A percentile compares a stretch with the other conserved stretches of the same genome.
Evolutionary conservation across 1,140 invertebrate species (phyloP).

Genomic region (Nomia melanderi): DNA sequence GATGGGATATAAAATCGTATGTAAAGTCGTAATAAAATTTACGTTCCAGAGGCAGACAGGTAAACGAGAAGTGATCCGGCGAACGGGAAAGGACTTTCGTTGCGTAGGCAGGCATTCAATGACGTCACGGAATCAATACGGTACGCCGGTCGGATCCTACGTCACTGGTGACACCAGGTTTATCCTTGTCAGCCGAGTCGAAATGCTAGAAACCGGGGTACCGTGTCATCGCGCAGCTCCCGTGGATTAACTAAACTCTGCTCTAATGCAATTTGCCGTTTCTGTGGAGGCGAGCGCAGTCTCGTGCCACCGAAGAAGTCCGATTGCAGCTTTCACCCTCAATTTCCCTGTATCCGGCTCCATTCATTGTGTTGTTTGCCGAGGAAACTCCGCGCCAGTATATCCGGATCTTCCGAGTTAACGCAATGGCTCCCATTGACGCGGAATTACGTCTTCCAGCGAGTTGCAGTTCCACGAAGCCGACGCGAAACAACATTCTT

Average conservation of each 20-base stretch:
- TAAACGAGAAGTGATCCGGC: background rate
- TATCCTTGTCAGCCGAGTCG: background rate
- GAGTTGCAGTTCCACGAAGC: too few species aligned
- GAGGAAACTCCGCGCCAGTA: background rate
- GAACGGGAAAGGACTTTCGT: slow-evolving; percentile 16
- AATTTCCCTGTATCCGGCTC: background rate
- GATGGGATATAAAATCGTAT: too few species aligned
- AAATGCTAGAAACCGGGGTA: slow-evolving; percentile 26
- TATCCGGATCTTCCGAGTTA: too few species aligned
- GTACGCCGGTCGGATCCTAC: slow-evolving; percentile 30
- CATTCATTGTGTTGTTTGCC: background rate
- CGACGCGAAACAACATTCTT: too few species aligned
- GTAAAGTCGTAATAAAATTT: too few species aligned
- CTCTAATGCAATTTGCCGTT: slow-evolving; percentile 15
- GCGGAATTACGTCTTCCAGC: too few species aligned
- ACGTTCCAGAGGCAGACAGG: too few species aligned
- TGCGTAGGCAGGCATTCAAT: slow-evolving; percentile 37
- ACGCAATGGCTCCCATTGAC: too few species aligned
- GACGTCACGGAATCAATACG: slow-evolving; percentile 65
- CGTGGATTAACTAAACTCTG: slow-evolving; percentile 4
- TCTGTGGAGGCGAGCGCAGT: background rate
- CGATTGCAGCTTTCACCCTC: background rate
- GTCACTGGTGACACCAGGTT: slow-evolving; percentile 49
- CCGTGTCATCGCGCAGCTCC: background rate
- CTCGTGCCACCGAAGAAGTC: background rate